phyloP scores from a whole-genome alignment of 2,113 vertebrate species.

The Atrichornis clamosus region DNA sequence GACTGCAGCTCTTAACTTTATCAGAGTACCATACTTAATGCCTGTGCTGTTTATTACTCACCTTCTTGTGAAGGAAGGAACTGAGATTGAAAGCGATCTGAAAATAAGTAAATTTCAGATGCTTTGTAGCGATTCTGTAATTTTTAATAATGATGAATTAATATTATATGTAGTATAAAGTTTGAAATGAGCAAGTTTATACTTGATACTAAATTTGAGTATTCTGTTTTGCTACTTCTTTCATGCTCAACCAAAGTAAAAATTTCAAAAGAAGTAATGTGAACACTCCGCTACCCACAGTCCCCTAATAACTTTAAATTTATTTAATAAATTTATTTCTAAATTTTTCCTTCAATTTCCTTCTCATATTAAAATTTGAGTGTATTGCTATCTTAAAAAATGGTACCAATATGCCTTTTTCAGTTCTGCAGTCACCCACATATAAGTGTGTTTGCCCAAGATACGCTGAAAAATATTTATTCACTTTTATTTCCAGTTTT shows the following conservation, averaged over 20 bases:
- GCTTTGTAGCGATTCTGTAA: background rate
- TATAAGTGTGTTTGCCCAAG: background rate
- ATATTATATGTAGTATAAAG: background rate
- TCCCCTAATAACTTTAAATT: background rate
- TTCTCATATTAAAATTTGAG: background rate
- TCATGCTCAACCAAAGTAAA: background rate
- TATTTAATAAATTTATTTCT: background rate
- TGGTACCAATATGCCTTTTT: rapidly evolving
- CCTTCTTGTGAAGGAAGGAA: background rate
- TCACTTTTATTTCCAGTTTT: background rate
- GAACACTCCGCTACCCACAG: background rate
- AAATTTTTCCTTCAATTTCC: background rate
- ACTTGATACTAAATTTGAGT: background rate
- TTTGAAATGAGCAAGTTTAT: background rate
- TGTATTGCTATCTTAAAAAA: background rate
- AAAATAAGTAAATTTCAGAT: background rate
- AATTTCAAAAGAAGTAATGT: background rate
- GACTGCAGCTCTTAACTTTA: background rate
- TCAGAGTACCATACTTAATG: background rate
- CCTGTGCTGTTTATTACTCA: background rate
- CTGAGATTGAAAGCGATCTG: background rate
- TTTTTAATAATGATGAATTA: background rate
- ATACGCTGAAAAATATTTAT: background rate
- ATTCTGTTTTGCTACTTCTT: background rate
- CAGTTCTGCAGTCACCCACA: background rate